phyloP scores from a whole-genome alignment of 2,888 invertebrate genomes.

The Callimorpha dominula region DNA sequence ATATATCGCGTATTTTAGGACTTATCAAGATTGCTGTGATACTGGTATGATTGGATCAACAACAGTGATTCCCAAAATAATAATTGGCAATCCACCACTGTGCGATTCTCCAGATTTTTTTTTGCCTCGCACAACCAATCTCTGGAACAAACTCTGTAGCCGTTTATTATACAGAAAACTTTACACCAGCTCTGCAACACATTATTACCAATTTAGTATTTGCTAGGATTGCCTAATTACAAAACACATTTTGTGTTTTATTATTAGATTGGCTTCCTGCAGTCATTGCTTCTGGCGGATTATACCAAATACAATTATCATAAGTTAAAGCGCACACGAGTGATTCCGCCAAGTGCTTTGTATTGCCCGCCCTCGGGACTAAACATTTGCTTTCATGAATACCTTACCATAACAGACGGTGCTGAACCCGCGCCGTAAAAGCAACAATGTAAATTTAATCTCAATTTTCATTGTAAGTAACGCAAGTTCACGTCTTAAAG shows the following conservation, averaged over 20 bases:
- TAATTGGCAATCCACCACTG: no score
- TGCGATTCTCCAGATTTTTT: no score
- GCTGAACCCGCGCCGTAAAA: slow-evolving; percentile 66
- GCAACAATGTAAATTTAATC: slow-evolving; percentile 84
- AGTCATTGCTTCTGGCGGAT: slow-evolving; percentile 62
- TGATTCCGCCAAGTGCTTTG: slow-evolving; percentile 66
- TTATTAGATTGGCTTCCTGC: slow-evolving; percentile 38
- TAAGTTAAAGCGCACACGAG: slow-evolving; percentile 72
- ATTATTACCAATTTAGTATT: background rate
- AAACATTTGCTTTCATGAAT: slow-evolving; percentile 83
- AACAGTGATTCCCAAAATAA: background rate
- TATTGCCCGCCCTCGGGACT: slow-evolving; percentile 66
- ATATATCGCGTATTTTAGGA: no score
- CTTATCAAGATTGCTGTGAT: background rate
- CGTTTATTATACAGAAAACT: background rate
- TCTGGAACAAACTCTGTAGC: no score
- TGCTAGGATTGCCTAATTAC: background rate
- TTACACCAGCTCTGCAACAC: background rate
- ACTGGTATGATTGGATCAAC: background rate
- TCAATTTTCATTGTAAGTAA: slow-evolving; percentile 74
- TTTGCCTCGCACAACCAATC: no score
- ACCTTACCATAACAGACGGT: slow-evolving; percentile 80
- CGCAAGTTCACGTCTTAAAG: slow-evolving; percentile 51
- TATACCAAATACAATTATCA: slow-evolving; percentile 80
- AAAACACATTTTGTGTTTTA: slow-evolving; percentile 12